Base-by-base conservation (phyloP, 2,888 invertebrate species). In the Petrolisthes cinctipes region DNA sequence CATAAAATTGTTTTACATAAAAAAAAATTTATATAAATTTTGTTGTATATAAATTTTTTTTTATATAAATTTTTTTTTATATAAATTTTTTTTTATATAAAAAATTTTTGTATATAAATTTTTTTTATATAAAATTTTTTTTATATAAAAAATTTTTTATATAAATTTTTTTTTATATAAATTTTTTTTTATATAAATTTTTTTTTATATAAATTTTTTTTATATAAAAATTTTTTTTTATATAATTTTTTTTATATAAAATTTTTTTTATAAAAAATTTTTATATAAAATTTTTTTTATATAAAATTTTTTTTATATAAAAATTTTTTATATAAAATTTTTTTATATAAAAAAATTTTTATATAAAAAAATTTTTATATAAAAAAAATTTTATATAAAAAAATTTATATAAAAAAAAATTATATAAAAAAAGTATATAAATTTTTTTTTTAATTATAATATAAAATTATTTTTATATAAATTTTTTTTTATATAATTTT, bases 11-110 rank as follows among this genome's bases (percentile, higher is more conserved):
- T 86, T 54, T 81, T 82, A 81, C 71, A 81, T 82, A 68, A 68
- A 86, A 51, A 86, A 57, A 86, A 71, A 81, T 81, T 81, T 81
- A 85, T 86, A 73, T 82, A 86, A 82, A 86, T 81, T 82, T 86
- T 73, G 71, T 82, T 68, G 82, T 82, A 82, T 79, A 85, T 85
- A 85, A 66, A 79, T 61, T 79, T 79, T 79, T 79, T 61, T 61
- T 66, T 79, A 85, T 79, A 85, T 79, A 79, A 79, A 79, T 85
- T 79, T 61, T 79, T 80, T 68, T 85, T 68, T 81, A 85, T 57
- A 85, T 80, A 85, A 53, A 85, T 85, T 66, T 66, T 80, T 85
- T 80, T 71, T 82, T 57, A 82, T 71, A 86, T 56, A 86, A 20
- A 83, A 78, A 78, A 37, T 75, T 61, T 75, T n/a, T n/a, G n/a